phyloP scores from a whole-genome alignment of 2,888 invertebrate species.

The Chymomyza procnemis region DNA sequence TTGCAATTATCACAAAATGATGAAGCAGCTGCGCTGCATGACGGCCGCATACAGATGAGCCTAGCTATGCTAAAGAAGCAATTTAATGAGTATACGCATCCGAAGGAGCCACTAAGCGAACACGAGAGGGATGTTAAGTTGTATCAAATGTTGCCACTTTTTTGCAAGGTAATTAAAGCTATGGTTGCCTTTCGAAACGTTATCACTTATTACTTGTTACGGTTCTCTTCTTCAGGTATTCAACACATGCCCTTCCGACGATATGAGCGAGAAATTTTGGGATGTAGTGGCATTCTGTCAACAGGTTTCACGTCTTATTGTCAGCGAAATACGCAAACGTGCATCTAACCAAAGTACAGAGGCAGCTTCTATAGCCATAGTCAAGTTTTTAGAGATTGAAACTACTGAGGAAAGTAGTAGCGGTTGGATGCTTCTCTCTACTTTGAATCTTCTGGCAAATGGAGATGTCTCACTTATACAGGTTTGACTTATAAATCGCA shows the following conservation, averaged over 20 bases:
- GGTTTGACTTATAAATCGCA: conserved; percentile 79
- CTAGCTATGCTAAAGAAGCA: conserved; percentile 97
- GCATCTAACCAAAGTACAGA: conserved; percentile 98
- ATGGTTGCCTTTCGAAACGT: neutral
- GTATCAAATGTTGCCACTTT: conserved; percentile 97
- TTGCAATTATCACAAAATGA: conserved; percentile 42
- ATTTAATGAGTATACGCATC: conserved; percentile 96
- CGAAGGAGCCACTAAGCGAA: conserved; percentile 88
- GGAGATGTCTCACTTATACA: conserved; percentile 94
- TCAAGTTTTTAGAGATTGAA: conserved; percentile 97
- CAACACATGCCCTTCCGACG: conserved; percentile 93
- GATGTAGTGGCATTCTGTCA: conserved; percentile 96
- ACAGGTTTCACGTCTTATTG: conserved; percentile 96
- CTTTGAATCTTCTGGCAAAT: conserved; percentile 93
- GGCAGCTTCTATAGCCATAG: conserved; percentile 97
- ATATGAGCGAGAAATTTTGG: conserved; percentile 98
- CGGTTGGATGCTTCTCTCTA: conserved; percentile 96
- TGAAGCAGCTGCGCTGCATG: conserved; percentile 80
- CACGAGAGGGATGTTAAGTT: conserved; percentile 93
- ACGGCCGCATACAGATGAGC: conserved; percentile 91
- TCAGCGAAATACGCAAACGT: conserved; percentile 93
- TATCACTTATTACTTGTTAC: conserved; percentile 35
- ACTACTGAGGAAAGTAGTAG: conserved; percentile 96
- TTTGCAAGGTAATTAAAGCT: conserved; percentile 97
- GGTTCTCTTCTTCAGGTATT: conserved; percentile 86